Conservation (phyloP, 2,888 invertebrate species). For the Barypeithes pellucidus region DNA sequence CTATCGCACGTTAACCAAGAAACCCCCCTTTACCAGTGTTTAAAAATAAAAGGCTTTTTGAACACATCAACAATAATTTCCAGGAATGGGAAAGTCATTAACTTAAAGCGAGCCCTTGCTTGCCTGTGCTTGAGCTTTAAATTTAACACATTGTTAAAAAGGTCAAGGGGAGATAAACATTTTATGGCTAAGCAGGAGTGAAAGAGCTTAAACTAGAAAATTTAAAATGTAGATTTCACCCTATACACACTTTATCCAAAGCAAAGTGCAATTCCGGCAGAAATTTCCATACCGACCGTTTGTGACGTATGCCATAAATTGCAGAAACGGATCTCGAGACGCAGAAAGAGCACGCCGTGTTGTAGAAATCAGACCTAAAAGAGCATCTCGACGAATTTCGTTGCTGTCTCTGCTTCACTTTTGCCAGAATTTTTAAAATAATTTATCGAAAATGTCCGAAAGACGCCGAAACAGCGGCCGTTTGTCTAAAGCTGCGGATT, state of each 20-base stretch:
- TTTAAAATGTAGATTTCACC: conserved; percentile 37
- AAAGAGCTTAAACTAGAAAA: conserved; percentile 3
- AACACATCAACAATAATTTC: too few species aligned
- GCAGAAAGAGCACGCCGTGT: conserved; percentile 27
- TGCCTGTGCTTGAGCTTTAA: not conserved
- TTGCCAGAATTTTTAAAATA: conserved; percentile 28
- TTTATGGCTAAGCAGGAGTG: not conserved
- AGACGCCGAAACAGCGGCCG: conserved; percentile 30
- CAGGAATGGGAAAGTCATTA: too few species aligned
- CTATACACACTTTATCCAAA: conserved; percentile 19
- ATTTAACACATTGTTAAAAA: not conserved
- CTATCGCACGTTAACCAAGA: too few species aligned
- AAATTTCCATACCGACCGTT: conserved; percentile 36
- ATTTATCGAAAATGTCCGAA: conserved; percentile 34
- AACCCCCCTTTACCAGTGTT: too few species aligned
- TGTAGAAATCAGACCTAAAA: conserved; percentile 32
- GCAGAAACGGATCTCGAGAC: conserved; percentile 38
- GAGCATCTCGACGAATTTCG: conserved; percentile 32
- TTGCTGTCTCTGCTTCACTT: conserved; percentile 32
- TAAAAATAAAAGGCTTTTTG: too few species aligned
- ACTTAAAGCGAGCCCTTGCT: too few species aligned
- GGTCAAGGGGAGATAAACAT: not conserved
- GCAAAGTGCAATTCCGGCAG: conserved; percentile 38
- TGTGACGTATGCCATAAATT: conserved; percentile 37
- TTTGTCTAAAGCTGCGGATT: conserved; percentile 23